phyloP scores from a whole-genome alignment of 2,888 invertebrate genomes.

The Diogma glabrata region DNA sequence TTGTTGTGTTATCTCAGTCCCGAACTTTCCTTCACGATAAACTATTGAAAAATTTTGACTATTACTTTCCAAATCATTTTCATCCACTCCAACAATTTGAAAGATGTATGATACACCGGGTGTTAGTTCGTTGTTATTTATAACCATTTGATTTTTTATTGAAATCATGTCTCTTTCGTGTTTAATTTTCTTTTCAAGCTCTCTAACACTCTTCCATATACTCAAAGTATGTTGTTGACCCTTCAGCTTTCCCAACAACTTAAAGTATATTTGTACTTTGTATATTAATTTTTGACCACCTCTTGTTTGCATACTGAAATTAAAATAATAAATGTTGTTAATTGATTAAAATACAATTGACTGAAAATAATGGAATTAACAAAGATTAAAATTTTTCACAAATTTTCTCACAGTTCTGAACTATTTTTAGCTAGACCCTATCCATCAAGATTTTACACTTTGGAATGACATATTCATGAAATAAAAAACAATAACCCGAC shows the following conservation, averaged over 20 bases:
- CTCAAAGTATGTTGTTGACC: constrained; percentile 3
- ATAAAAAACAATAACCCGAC: not conserved
- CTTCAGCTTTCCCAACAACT: not conserved
- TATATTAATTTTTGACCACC: constrained; percentile 4
- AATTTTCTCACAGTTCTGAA: too few relatives aligned
- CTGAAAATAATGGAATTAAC: too few relatives aligned
- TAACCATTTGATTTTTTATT: constrained; percentile 6
- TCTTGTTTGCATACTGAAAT: not conserved
- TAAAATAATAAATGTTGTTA: not conserved
- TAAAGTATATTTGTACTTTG: constrained; percentile 7
- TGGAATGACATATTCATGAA: not conserved
- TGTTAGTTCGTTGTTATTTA: constrained; percentile 1
- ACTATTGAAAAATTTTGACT: constrained; percentile 6
- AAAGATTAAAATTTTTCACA: too few relatives aligned
- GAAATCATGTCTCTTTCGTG: not conserved
- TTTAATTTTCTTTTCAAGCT: not conserved
- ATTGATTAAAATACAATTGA: too few relatives aligned
- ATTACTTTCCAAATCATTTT: not conserved
- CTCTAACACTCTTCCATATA: constrained; percentile 1
- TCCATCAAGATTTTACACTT: too few relatives aligned
- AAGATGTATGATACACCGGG: constrained; percentile 5
- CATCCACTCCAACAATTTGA: not conserved
- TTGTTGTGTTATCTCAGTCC: not conserved
- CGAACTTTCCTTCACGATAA: constrained; percentile 4
- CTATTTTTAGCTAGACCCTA: too few relatives aligned